phyloP scores from a whole-genome alignment of 2,113 vertebrate genomes.

The Pithys albifrons region DNA sequence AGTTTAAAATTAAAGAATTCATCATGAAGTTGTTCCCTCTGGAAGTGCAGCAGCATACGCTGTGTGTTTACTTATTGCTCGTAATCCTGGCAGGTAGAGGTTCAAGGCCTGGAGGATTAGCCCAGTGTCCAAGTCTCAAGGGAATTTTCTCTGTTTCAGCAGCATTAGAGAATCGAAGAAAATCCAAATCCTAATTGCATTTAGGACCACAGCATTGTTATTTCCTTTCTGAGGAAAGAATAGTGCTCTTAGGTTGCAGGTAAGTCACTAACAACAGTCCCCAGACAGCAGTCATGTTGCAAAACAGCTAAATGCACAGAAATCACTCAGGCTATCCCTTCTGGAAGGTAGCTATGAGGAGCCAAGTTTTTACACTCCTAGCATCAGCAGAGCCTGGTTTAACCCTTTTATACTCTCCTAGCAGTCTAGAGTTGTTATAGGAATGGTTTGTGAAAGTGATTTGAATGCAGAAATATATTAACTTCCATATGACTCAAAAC shows the following conservation, averaged over 20 bases:
- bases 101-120: not conserved
- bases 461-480: not conserved
- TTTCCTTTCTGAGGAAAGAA: not conserved
- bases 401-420: not conserved
- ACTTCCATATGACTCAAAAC: not conserved
- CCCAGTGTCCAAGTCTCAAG: not conserved
- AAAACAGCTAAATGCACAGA: not conserved
- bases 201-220: not conserved
- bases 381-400: not conserved
- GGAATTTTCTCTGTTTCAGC: not conserved
- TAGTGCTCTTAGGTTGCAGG: not conserved
- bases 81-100: not conserved
- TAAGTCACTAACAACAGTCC: not conserved
- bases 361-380: not conserved
- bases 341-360: fast-evolving
- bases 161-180: not conserved
- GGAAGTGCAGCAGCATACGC: not conserved
- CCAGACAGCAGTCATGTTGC: not conserved
- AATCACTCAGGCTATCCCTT: not conserved
- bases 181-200: not conserved
- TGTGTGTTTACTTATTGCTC: not conserved
- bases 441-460: not conserved
- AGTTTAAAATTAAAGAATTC: constrained; percentile 56
- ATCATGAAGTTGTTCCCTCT: not conserved
- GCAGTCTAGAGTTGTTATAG: not conserved